Conservation (phyloP, 2,113 vertebrate genomes). For the Sturnus vulgaris region DNA sequence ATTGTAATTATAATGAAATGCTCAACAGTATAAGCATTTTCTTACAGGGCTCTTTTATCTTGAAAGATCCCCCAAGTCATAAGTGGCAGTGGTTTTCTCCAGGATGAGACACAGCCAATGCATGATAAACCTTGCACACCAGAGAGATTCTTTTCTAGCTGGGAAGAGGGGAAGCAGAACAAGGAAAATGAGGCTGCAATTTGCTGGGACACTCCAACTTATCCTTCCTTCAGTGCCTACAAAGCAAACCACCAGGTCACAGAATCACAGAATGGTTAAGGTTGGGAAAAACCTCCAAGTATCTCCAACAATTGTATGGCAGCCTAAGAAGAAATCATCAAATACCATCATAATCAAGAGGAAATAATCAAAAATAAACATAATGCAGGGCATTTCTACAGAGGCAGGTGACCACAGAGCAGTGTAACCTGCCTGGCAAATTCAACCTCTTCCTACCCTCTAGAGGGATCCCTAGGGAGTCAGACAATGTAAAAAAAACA, state of each 20-base stretch:
- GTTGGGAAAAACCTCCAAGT: neutral
- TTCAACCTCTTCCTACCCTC: neutral
- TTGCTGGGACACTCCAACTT: neutral
- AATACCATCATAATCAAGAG: neutral
- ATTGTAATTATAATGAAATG: neutral
- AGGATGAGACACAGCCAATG: neutral
- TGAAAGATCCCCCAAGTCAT: neutral
- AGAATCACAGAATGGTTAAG: neutral
- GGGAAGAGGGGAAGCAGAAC: neutral
- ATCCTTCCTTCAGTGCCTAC: neutral
- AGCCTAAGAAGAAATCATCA: neutral
- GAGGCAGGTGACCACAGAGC: neutral
- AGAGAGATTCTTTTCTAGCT: neutral
- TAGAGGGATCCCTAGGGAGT: neutral
- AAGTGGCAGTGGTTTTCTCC: neutral
- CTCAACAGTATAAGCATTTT: neutral
- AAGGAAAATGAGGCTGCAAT: neutral
- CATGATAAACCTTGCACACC: neutral
- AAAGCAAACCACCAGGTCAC: neutral
- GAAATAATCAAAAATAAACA: neutral
- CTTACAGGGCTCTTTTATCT: neutral
- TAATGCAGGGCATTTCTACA: neutral
- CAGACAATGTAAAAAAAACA: neutral
- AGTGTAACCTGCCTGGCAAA: neutral
- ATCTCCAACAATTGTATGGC: neutral